Evolutionary conservation across 2,888 invertebrate species (phyloP).

Genomic region (Sinohyriopsis cumingii): DNA sequence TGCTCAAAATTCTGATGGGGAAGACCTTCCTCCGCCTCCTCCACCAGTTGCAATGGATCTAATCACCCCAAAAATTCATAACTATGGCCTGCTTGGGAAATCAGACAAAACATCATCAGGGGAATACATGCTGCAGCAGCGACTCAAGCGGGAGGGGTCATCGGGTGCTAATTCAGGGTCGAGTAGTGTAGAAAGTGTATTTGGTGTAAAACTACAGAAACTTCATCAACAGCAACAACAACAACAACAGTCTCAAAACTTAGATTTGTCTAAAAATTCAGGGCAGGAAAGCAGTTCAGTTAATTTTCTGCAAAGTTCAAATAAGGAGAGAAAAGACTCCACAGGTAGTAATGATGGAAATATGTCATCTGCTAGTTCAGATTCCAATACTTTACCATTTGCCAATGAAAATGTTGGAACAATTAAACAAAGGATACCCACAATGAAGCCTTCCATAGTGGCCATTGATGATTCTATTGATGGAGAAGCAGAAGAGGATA

Average conservation of each 20-base stretch:
- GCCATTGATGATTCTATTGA: slow-evolving; percentile 44
- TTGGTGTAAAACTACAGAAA: slow-evolving; percentile 42
- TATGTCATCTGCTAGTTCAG: slow-evolving; percentile 83
- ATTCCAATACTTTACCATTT: slow-evolving; percentile 90
- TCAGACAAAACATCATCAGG: slow-evolving; percentile 41
- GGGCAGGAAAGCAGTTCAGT: slow-evolving; percentile 17
- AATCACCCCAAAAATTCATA: slow-evolving; percentile 65
- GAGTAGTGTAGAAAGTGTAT: slow-evolving; percentile 35
- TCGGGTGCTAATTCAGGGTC: slow-evolving; percentile 27
- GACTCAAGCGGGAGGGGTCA: slow-evolving; percentile 37
- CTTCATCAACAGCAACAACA: slow-evolving; percentile 28
- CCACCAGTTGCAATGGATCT: slow-evolving; percentile 67
- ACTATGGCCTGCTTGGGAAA: slow-evolving; percentile 62
- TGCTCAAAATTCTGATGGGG: slow-evolving; percentile 60
- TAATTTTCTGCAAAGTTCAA: slow-evolving; percentile 20
- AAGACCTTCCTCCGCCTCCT: slow-evolving; percentile 67
- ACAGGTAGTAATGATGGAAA: slow-evolving; percentile 44
- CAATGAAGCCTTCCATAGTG: slow-evolving; percentile 63
- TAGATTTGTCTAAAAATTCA: slow-evolving; percentile 15
- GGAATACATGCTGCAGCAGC: slow-evolving; percentile 46
- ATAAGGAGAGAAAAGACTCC: slow-evolving; percentile 40
- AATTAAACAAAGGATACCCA: slow-evolving; percentile 84
- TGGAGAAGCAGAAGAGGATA: slow-evolving; percentile 17
- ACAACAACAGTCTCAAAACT: slow-evolving; percentile 23
- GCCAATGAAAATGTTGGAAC: slow-evolving; percentile 99